Evolutionary conservation across 2,888 invertebrate genomes (phyloP).

Genomic region (Alloplasta piceator): DNA sequence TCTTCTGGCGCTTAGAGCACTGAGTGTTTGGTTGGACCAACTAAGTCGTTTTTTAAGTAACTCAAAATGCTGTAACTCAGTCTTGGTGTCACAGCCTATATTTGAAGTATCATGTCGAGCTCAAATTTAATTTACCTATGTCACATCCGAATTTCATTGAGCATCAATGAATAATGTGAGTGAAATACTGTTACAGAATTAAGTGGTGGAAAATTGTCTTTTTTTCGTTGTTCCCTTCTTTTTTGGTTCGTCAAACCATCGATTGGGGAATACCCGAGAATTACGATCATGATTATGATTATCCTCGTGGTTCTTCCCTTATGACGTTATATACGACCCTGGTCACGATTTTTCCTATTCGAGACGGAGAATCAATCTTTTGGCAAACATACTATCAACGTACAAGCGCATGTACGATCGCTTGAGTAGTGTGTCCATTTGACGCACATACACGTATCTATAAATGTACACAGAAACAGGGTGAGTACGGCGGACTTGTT

Average conservation of each 20-base stretch:
- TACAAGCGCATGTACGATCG: slow-evolving; percentile 55
- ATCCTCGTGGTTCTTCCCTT: slow-evolving; percentile 22
- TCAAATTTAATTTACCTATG: neutral
- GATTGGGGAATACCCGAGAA: slow-evolving; percentile 15
- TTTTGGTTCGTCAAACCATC: slow-evolving; percentile 40
- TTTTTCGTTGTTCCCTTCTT: slow-evolving; percentile 11
- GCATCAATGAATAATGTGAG: neutral
- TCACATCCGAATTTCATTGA: neutral
- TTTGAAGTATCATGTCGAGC: too few relatives aligned
- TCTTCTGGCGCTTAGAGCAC: too few relatives aligned
- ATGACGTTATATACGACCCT: slow-evolving; percentile 1
- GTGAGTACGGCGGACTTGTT: slow-evolving; percentile 43
- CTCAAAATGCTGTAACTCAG: too few relatives aligned
- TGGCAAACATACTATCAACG: slow-evolving; percentile 49
- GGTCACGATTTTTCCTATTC: slow-evolving; percentile 16
- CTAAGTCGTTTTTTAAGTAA: too few relatives aligned
- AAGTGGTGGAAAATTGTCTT: slow-evolving; percentile 10
- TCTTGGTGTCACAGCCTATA: too few relatives aligned
- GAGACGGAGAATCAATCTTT: slow-evolving; percentile 55
- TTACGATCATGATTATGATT: slow-evolving; percentile 39
- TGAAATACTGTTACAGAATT: neutral
- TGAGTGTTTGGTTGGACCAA: too few relatives aligned
- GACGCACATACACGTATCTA: slow-evolving; percentile 7
- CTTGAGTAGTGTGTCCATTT: slow-evolving; percentile 11
- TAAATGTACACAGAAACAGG: neutral